These are phyloP conservation scores for Styela plicata DNA, from an alignment of 23 tunicate species.

Conservation along the genomic window DNA sequence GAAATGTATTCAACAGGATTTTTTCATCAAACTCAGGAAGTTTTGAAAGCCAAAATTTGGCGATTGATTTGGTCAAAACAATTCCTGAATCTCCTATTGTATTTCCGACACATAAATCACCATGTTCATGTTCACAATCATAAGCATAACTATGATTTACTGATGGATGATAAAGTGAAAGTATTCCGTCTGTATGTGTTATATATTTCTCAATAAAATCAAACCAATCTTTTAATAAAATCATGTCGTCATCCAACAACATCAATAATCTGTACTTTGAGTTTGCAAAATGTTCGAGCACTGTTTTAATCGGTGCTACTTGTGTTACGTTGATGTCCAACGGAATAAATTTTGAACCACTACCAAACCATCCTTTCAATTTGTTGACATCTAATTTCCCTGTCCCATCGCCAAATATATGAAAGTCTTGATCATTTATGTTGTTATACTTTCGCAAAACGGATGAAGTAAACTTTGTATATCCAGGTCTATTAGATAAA, in stretches of 20 bases:
- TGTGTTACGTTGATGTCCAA: neutral
- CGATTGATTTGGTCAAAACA: neutral
- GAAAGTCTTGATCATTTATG: neutral
- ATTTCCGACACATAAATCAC: neutral
- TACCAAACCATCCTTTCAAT: neutral
- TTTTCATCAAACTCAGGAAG: neutral
- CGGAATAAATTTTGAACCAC: neutral
- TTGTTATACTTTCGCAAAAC: neutral
- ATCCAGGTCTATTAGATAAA: neutral
- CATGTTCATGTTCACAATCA: neutral
- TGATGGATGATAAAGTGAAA: constrained; percentile 11
- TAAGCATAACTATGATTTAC: neutral
- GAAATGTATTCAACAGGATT: neutral
- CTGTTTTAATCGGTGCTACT: neutral
- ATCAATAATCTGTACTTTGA: neutral
- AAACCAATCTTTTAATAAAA: neutral
- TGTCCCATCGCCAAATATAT: neutral
- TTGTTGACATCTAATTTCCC: neutral
- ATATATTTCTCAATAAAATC: neutral
- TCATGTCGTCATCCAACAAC: neutral
- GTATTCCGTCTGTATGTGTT: neutral
- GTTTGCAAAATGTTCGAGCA: neutral
- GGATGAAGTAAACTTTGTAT: constrained; percentile 2
- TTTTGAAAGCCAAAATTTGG: neutral
- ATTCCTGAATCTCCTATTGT: neutral